Conservation (phyloP, 64 coral and sea anemone species). For the Pachyseris speciosa region DNA sequence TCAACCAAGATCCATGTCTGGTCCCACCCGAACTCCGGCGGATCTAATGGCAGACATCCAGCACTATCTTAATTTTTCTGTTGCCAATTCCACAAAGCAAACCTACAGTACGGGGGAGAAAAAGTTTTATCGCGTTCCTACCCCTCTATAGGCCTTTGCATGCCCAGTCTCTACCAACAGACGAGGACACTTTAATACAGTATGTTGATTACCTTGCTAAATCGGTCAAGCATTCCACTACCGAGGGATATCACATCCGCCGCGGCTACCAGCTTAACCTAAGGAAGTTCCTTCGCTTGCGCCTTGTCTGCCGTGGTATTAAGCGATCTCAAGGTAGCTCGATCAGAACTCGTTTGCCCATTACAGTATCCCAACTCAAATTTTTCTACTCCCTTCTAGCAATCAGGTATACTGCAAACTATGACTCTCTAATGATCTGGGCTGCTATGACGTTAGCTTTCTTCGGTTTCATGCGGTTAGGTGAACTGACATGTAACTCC, state of each 20-base stretch:
- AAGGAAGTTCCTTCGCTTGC: conserved; percentile 18
- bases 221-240: not conserved
- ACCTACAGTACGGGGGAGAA: conserved; percentile 24
- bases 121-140: not conserved
- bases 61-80: not conserved
- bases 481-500: conserved; percentile 64
- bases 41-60: conserved; percentile 11
- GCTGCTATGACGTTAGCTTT: conserved; percentile 56
- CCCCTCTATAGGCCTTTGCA: not conserved
- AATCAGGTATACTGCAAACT: not conserved
- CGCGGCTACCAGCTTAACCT: not conserved
- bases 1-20: not conserved
- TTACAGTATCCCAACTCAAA: conserved; percentile 23
- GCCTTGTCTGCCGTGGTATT: conserved; percentile 14
- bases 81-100: conserved; percentile 12
- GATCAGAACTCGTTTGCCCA: conserved; percentile 1
- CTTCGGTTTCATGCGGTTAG: conserved; percentile 52
- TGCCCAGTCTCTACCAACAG: not conserved
- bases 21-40: not conserved
- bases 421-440: conserved; percentile 61
- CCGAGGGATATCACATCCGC: conserved; percentile 27
- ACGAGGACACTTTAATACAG: conserved; percentile 7
- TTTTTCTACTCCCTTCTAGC: conserved; percentile 12
- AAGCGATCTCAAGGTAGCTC: conserved; percentile 21
- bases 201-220: conserved; percentile 9